Conservation (phyloP, 2,888 invertebrate genomes). For the Melanophora roralis region DNA sequence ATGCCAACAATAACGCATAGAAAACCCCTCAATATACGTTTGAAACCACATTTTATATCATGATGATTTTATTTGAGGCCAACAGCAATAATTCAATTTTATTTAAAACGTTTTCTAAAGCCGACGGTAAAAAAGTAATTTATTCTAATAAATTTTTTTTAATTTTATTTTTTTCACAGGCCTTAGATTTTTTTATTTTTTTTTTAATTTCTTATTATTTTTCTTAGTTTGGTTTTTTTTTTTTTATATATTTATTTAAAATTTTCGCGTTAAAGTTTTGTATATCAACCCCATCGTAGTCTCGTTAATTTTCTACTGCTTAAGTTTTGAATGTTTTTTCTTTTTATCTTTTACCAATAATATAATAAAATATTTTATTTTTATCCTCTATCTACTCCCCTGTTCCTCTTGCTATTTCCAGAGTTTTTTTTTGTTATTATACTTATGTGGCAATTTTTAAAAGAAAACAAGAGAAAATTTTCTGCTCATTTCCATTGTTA, state of each 20-base stretch:
- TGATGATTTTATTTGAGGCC: conserved; percentile 63
- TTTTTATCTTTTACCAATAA: conserved; percentile 23
- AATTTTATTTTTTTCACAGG: background rate
- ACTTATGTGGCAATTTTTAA: conserved; percentile 57
- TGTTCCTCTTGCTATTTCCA: background rate
- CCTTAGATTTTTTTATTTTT: background rate
- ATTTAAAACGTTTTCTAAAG: conserved; percentile 5
- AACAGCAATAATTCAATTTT: background rate
- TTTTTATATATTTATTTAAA: conserved; percentile 20
- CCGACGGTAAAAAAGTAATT: conserved; percentile 59
- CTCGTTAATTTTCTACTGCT: conserved; percentile 67
- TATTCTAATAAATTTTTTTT: background rate
- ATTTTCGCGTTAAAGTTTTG: conserved; percentile 41
- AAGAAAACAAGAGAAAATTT: conserved; percentile 61
- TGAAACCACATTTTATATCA: conserved; percentile 68
- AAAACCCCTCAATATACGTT: conserved; percentile 36
- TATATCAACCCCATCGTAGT: conserved; percentile 65
- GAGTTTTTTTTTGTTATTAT: conserved; percentile 41
- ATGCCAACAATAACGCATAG: conserved; percentile 66
- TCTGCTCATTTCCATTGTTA: conserved; percentile 46
- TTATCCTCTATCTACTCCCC: conserved; percentile 35
- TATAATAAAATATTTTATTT: conserved; percentile 50
- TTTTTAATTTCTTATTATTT: background rate
- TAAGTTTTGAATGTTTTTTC: conserved; percentile 14
- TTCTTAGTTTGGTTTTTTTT: background rate